Conservation (phyloP, 2,113 vertebrate genomes). For the Eulemur macaco region DNA sequence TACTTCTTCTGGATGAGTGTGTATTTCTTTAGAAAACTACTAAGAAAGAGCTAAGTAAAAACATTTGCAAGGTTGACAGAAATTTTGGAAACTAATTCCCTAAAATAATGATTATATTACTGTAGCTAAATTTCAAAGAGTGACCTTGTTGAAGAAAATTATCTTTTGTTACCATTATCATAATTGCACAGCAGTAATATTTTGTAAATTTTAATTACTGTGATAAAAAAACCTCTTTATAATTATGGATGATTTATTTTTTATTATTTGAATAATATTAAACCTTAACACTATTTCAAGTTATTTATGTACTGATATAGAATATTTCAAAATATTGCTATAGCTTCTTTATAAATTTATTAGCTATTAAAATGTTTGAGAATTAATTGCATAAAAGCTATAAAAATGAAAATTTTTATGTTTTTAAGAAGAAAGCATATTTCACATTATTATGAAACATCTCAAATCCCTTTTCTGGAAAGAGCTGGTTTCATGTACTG, state of each 20-base stretch:
- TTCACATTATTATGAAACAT: slow-evolving; percentile 13
- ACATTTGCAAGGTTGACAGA: background rate
- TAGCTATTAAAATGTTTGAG: slow-evolving; percentile 5
- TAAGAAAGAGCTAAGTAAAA: background rate
- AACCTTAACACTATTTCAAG: background rate
- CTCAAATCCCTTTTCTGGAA: background rate
- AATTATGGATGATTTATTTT: background rate
- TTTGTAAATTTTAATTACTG: slow-evolving; percentile 55
- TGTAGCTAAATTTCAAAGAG: slow-evolving; percentile 36
- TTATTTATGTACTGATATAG: background rate
- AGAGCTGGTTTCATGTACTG: background rate
- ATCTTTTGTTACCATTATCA: slow-evolving; percentile 28
- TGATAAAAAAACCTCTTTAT: background rate
- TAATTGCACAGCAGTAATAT: slow-evolving; percentile 27
- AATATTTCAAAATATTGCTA: slow-evolving; percentile 18
- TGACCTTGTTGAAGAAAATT: slow-evolving; percentile 32
- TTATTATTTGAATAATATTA: slow-evolving; percentile 40
- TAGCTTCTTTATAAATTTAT: slow-evolving; percentile 4
- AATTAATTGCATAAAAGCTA: slow-evolving; percentile 31
- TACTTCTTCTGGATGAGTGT: background rate
- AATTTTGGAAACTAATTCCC: background rate
- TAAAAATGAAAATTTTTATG: background rate
- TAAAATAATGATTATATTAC: slow-evolving; percentile 2
- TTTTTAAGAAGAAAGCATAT: background rate
- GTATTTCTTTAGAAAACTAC: background rate